These are phyloP conservation scores for Heliothis virescens DNA, from an alignment of 1,140 invertebrate species.

Conservation along the genomic window DNA sequence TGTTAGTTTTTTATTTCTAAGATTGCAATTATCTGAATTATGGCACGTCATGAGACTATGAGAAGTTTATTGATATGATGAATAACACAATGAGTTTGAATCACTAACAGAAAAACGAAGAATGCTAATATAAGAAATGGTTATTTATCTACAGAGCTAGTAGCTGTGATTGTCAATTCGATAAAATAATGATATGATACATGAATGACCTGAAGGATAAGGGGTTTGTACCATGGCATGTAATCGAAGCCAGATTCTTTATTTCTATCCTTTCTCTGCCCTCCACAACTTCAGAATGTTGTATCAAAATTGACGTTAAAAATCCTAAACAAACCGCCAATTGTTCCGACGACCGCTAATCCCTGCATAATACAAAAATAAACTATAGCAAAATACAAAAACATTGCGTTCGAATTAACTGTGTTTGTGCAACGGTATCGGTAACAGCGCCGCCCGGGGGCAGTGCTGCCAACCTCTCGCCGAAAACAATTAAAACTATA, in stretches of 20 bases:
- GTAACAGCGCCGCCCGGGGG: conserved; percentile 64
- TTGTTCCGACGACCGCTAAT: conserved; percentile 44
- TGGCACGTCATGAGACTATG: conserved; percentile 8
- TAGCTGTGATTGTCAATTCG: no score
- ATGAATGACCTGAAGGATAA: no score
- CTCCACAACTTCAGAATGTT: not conserved
- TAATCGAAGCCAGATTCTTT: not conserved
- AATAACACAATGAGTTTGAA: not conserved
- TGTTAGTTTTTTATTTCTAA: conserved; percentile 5
- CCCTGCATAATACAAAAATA: conserved; percentile 47
- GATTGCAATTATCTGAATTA: conserved; percentile 22
- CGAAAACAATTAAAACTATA: conserved; percentile 79
- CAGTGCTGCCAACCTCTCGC: conserved; percentile 69
- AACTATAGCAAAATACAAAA: conserved; percentile 45
- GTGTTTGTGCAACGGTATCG: conserved; percentile 50
- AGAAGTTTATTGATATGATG: not conserved
- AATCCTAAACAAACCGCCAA: conserved; percentile 28
- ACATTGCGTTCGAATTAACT: conserved; percentile 43
- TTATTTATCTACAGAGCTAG: no score
- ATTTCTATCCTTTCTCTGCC: not conserved
- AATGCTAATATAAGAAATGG: not conserved
- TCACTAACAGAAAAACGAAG: not conserved
- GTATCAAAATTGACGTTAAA: conserved; percentile 20
- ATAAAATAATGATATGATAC: no score
- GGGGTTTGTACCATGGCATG: no score